Conservation (phyloP, 2,797 vertebrate genomes). For the Xiphophorus birchmanni region DNA sequence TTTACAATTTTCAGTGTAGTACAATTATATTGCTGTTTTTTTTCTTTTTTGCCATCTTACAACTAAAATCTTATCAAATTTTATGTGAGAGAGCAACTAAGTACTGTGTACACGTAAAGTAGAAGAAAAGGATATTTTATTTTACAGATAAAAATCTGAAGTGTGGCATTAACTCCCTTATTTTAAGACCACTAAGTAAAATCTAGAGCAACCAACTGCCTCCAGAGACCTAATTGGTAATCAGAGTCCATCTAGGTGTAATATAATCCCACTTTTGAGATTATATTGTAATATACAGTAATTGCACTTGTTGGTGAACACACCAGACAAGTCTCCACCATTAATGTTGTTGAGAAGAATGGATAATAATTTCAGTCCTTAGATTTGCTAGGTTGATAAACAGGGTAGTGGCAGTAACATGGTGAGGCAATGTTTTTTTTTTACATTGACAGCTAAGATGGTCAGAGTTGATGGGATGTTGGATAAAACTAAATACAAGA, state of each 20-base stretch:
- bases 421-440: background rate
- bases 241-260: background rate
- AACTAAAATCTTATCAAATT: background rate
- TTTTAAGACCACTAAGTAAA: background rate
- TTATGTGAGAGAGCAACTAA: background rate
- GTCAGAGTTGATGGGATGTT: background rate
- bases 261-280: background rate
- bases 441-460: background rate
- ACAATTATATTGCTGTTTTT: conserved; percentile 26
- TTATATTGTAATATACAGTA: background rate
- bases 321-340: background rate
- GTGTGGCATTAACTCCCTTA: background rate
- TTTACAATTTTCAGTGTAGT: conserved; percentile 53
- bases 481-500: background rate
- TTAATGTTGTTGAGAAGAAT: background rate
- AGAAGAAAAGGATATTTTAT: no score
- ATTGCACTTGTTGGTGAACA: background rate
- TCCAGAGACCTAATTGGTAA: background rate
- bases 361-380: background rate
- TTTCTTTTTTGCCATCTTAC: background rate
- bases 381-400: background rate
- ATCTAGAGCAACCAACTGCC: background rate
- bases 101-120: background rate
- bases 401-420: background rate
- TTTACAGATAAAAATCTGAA: background rate